Evolutionary conservation across 2,797 vertebrate genomes (phyloP), one percentile per base, ranked within the genome.

Genomic region (Mormyrus proboscirostris): DNA sequence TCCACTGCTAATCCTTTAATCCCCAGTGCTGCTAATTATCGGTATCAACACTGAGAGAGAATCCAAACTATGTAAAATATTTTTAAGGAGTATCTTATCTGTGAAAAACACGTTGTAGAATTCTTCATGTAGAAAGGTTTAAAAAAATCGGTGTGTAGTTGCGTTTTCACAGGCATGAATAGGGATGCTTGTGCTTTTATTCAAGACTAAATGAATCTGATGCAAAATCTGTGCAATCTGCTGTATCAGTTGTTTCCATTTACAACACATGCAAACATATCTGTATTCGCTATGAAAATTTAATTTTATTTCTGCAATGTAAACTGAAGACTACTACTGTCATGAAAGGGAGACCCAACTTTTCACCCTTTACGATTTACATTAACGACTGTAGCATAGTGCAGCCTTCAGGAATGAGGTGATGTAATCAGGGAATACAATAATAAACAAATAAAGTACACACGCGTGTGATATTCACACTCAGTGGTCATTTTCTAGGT

Each of bases 51-150:
- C 22, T 29, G 10, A 33, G n/a, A 51, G 38, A 44, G 10, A 86
- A 86, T 86, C 22, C 83, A 86, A 51, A 86, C 83, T 8, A 51
- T 86, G 51, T 86, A 33, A 86, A 86, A 53, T 86, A 29, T 53
- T 53, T 86, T 86, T 51, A 86, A 86, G 83, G n/a, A 86, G n/a
- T 16, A 51, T 50, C 83, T 86, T 86, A 86, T 86, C 83, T 86
- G 49, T 53, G n/a, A 86, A 53, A 86, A 86, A 86, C 83, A 86
- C 50, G 22, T 8, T 86, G 50, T 33, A 86, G 47, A 51, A 29
- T 51, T 29, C 29, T 86, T 86, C n/a, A 79, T 53, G 47, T 53
- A 51, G 2, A 79, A 65, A 79, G 44, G 5, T 10, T 50, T 25
- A 29, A 25, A 85, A 51, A 85, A 51, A 53, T 33, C 4, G 2